phyloP scores from a whole-genome alignment of 2,888 invertebrate genomes.

The Flabesymbios commensalis region DNA sequence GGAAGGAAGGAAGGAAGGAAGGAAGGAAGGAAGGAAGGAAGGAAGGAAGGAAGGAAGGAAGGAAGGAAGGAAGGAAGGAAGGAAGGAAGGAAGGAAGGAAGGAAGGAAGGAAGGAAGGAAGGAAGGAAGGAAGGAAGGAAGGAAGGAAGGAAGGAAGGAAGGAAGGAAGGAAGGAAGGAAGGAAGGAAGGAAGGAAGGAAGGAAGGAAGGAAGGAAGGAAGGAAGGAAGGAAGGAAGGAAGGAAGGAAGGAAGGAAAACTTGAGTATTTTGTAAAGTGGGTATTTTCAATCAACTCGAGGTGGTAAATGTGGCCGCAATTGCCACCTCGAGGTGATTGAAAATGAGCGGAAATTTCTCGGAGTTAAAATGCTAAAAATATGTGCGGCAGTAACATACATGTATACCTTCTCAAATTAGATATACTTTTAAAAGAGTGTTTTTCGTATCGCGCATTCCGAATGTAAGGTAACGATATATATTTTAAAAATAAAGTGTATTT shows the following conservation, averaged over 20 bases:
- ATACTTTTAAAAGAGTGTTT: too few species aligned
- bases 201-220: constrained; percentile 7
- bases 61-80: constrained; percentile 6
- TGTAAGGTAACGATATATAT: too few species aligned
- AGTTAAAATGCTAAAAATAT: too few species aligned
- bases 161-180: constrained; percentile 7
- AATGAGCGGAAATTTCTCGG: too few species aligned
- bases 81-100: constrained; percentile 1
- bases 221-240: constrained; percentile 12
- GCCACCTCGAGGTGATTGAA: too few species aligned
- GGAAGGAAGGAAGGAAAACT: constrained; percentile 14
- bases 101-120: constrained; percentile 5
- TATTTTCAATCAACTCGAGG: too few species aligned
- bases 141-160: constrained; percentile 8
- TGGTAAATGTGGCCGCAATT: too few species aligned
- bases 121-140: background rate
- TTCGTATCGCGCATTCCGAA: too few species aligned
- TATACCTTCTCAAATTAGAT: too few species aligned
- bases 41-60: constrained; percentile 10
- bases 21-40: constrained; percentile 1
- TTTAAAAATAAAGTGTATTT: too few species aligned
- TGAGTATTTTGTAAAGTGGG: too few species aligned
- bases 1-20: background rate
- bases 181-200: constrained; percentile 1
- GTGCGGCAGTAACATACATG: too few species aligned